Evolutionary conservation across 2,113 vertebrate genomes (phyloP).

Genomic region (Epinephelus lanceolatus): DNA sequence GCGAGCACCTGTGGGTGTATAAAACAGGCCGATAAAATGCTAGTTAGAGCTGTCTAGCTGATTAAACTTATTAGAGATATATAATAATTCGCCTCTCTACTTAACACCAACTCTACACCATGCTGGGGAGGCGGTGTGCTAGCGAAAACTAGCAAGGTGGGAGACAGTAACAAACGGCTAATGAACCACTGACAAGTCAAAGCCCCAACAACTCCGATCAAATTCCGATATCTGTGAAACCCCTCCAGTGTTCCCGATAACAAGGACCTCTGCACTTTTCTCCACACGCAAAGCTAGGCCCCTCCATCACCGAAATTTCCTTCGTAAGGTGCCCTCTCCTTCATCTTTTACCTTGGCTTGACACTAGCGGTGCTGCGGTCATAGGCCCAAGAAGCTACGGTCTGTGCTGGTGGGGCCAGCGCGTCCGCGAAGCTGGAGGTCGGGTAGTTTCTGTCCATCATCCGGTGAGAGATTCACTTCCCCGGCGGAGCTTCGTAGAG

Average conservation of each 20-base stretch:
- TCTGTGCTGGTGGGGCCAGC: constrained; percentile 87
- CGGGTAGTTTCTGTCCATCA: constrained; percentile 96
- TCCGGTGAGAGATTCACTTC: constrained; percentile 85
- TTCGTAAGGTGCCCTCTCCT: constrained; percentile 78
- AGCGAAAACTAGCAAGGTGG: constrained; percentile 66
- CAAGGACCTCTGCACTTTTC: background rate
- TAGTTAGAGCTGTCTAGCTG: background rate
- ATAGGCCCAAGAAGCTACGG: constrained; percentile 93
- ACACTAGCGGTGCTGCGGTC: constrained; percentile 86
- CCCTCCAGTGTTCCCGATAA: constrained; percentile 10
- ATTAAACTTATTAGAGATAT: background rate
- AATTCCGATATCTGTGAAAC: background rate
- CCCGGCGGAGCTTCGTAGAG: constrained; percentile 78
- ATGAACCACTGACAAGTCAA: constrained; percentile 45
- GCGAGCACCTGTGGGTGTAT: constrained; percentile 25
- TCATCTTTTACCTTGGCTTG: constrained; percentile 90
- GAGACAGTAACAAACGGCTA: constrained; percentile 22
- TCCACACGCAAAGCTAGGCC: constrained; percentile 67
- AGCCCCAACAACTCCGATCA: constrained; percentile 12
- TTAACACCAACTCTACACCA: constrained; percentile 20
- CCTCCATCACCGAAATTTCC: constrained; percentile 84
- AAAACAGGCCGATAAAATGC: background rate
- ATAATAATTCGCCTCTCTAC: background rate
- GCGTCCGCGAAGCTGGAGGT: constrained; percentile 91
- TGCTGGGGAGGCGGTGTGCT: constrained; percentile 34